Percentiles rank a stretch among this genome's conserved stretches.
phyloP scores from a whole-genome alignment of 1,140 invertebrate genomes.

The Atta cephalotes region DNA sequence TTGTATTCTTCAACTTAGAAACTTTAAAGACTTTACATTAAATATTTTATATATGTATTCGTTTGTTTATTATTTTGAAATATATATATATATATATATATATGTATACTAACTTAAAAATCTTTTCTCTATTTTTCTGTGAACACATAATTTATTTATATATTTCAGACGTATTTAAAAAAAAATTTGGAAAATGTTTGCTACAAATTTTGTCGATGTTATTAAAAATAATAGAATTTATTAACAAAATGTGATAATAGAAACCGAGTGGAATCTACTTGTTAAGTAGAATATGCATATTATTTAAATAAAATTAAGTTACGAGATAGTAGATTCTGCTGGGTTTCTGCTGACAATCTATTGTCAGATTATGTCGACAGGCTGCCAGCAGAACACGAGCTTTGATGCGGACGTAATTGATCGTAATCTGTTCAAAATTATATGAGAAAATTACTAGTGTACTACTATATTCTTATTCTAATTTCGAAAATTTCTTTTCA shows the following conservation, averaged over 20 bases:
- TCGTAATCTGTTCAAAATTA: constrained; percentile 2
- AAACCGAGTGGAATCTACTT: background rate
- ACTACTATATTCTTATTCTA: background rate
- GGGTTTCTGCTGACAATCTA: background rate
- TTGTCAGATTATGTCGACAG: constrained; percentile 10
- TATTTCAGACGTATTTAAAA: background rate
- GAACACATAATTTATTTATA: background rate
- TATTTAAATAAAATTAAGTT: too few species aligned
- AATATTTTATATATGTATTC: background rate
- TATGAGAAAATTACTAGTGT: background rate
- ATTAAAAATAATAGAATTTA: background rate
- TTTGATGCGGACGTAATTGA: background rate
- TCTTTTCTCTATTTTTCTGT: background rate
- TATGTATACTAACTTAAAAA: background rate
- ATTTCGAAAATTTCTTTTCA: background rate
- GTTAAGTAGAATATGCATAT: background rate
- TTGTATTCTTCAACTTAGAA: constrained; percentile 29
- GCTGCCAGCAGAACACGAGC: background rate
- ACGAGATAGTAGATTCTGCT: background rate
- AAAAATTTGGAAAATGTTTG: background rate
- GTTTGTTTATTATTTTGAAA: background rate
- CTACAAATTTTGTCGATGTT: background rate
- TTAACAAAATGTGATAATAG: background rate
- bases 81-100: too few species aligned
- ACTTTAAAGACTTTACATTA: constrained; percentile 24